Conservation (phyloP, 2,113 vertebrate species). For the Rutilus rutilus region DNA sequence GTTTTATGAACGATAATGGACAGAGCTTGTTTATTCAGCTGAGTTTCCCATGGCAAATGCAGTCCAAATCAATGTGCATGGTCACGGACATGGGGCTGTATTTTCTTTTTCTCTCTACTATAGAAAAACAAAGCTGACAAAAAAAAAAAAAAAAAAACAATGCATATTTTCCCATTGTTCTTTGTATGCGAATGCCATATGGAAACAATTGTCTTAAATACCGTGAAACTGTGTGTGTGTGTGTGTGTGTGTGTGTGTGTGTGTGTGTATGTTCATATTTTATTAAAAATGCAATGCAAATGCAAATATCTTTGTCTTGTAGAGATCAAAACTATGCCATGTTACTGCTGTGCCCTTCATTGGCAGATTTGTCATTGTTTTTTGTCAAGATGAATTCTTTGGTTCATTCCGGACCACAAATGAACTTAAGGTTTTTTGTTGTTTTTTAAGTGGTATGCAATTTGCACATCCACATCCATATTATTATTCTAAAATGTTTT, state of each 20-base stretch:
- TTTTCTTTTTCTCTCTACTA: constrained; percentile 42
- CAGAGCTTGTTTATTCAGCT: constrained; percentile 74
- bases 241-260: constrained; percentile 9
- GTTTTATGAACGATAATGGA: constrained; percentile 49
- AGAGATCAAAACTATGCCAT: constrained; percentile 82
- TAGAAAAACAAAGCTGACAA: constrained; percentile 46
- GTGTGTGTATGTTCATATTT: background rate
- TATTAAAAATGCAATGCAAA: constrained; percentile 73
- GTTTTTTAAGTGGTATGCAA: constrained; percentile 91
- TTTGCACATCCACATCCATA: constrained; percentile 75
- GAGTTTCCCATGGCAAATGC: constrained; percentile 84
- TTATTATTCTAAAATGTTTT: constrained; percentile 55
- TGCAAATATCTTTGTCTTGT: constrained; percentile 86
- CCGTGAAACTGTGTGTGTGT: constrained; percentile 38
- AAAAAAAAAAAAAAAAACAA: constrained; percentile 35
- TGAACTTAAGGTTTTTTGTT: constrained; percentile 77
- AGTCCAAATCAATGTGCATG: constrained; percentile 79
- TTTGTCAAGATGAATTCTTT: constrained; percentile 88
- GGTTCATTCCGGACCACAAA: constrained; percentile 82
- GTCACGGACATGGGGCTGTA: constrained; percentile 69
- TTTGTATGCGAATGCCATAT: constrained; percentile 46
- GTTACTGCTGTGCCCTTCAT: constrained; percentile 74
- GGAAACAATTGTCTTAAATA: constrained; percentile 48
- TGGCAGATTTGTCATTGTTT: constrained; percentile 65
- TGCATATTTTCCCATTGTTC: constrained; percentile 52